Evolutionary conservation across 2,797 vertebrate species (phyloP), one percentile per base, ranked within the genome.

Genomic region (Phylloscopus collybita): DNA sequence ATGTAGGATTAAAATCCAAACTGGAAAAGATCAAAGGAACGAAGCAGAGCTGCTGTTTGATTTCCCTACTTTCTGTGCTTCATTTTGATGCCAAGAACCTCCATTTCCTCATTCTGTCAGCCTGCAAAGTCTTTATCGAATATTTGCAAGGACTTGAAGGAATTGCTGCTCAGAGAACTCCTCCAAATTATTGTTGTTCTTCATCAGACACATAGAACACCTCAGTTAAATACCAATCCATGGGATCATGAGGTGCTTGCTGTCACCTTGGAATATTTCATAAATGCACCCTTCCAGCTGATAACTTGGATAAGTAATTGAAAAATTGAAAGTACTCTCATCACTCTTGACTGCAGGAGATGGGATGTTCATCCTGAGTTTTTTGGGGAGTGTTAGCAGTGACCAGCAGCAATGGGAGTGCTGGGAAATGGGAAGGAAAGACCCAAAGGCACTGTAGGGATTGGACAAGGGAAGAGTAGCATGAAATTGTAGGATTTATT

Each of bases 241-340:
- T 61, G 66, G 86, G 47, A 75, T 49, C 42, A 14, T 2, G 5
- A 53, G 40, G 60, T 32, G 32, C 18, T 95, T 29, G 34, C 85
- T 82, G 66, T 79, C 70, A 30, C 34, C 61, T 42, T 72, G 81
- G 47, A 83, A 86, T 78, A 71, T 83, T 54, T 80, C 86, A 36
- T 69, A 79, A 69, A 81, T 88, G 45, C 20, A 10, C 26, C 16
- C 12, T 64, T 94, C 92, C 89, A 92, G 54, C 80, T 90, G 95
- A 26, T 67, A 80, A 50, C 19, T 20, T 70, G 51, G 26, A 44
- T 86, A 10, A 1, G 2, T 6, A 21, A 65, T 90, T 85, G 49
- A 61, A 83, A 91, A 38, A 59, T n/a, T 6, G 91, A 83, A 95
- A 69, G 75, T 67, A 34, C 36, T 51, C 21, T 59, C 25, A 85